Evolutionary conservation across 53 echinoderm and acorn worm species (phyloP).

Genomic region (Pentamera pediparva): DNA sequence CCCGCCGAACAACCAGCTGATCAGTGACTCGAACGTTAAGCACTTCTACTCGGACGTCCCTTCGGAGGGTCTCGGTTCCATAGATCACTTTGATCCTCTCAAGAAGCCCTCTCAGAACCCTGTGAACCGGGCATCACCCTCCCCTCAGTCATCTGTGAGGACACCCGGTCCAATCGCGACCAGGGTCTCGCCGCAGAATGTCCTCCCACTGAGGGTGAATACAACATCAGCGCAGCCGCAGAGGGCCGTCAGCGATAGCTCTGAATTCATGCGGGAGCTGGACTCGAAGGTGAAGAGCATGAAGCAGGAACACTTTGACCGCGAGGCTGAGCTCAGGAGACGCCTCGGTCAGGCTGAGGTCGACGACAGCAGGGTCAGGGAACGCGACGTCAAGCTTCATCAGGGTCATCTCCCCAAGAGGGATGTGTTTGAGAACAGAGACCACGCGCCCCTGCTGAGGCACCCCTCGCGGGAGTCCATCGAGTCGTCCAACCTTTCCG

Average conservation of each 20-base stretch:
- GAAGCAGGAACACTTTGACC: background rate
- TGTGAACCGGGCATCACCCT: too few species aligned
- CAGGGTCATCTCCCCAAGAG: background rate
- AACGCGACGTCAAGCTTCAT: background rate
- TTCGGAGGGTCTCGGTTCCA: conserved; percentile 21
- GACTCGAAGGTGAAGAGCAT: background rate
- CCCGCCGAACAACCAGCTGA: conserved; percentile 21
- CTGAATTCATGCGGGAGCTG: conserved; percentile 7
- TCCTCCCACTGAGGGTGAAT: too few species aligned
- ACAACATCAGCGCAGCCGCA: background rate
- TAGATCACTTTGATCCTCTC: conserved; percentile 66
- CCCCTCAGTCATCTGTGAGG: background rate
- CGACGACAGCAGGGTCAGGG: too few species aligned
- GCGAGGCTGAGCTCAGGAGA: too few species aligned
- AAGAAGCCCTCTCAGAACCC: conserved; percentile 31
- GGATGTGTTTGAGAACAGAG: conserved; percentile 5
- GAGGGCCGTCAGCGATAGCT: background rate
- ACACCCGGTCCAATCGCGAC: too few species aligned
- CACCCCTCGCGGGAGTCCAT: conserved; percentile 13
- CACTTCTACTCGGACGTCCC: conserved; percentile 28
- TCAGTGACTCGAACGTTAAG: background rate
- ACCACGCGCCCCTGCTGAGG: conserved; percentile 7
- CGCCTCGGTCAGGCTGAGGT: too few species aligned
- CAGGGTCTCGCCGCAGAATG: too few species aligned
- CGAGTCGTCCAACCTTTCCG: background rate